phyloP scores from a whole-genome alignment of 2,888 invertebrate genomes.

The Lasioglossum villosulum region DNA sequence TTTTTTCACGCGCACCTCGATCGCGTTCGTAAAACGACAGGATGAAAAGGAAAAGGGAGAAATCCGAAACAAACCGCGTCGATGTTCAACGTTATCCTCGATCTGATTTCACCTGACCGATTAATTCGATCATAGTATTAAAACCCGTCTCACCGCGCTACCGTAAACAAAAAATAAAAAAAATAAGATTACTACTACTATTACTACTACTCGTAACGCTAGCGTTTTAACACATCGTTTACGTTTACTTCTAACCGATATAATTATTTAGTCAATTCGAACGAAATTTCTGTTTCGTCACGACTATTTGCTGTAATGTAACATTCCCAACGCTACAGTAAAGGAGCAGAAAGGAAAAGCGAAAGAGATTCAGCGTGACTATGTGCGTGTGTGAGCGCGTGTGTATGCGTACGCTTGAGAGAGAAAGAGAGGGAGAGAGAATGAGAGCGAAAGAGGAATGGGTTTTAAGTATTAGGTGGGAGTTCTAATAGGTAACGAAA shows the following conservation, averaged over 20 bases:
- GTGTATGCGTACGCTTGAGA: not conserved
- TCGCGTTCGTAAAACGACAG: not conserved
- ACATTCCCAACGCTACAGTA: conserved; percentile 69
- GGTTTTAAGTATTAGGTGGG: conserved; percentile 69
- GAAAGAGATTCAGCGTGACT: not conserved
- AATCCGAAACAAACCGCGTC: not conserved
- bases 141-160: conserved; percentile 21
- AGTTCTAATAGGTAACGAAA: conserved; percentile 50
- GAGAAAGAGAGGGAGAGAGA: not conserved
- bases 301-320: conserved; percentile 55
- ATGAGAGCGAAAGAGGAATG: not conserved
- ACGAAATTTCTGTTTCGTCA: conserved; percentile 52
- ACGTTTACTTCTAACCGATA: conserved; percentile 50
- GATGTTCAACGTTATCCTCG: not conserved
- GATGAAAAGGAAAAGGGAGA: not conserved
- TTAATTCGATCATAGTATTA: conserved; percentile 23
- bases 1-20: conserved; percentile 1
- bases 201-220: conserved; percentile 14
- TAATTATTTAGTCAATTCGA: conserved; percentile 42
- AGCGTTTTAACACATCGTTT: conserved; percentile 43
- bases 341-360: conserved; percentile 21
- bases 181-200: conserved; percentile 8
- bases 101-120: not conserved
- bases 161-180: conserved; percentile 2
- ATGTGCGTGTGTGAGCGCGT: not conserved